Percentiles rank a stretch among this genome's conserved stretches.
Conservation (phyloP, 2,888 invertebrate species). For the Dasysyrphus tricinctus region DNA sequence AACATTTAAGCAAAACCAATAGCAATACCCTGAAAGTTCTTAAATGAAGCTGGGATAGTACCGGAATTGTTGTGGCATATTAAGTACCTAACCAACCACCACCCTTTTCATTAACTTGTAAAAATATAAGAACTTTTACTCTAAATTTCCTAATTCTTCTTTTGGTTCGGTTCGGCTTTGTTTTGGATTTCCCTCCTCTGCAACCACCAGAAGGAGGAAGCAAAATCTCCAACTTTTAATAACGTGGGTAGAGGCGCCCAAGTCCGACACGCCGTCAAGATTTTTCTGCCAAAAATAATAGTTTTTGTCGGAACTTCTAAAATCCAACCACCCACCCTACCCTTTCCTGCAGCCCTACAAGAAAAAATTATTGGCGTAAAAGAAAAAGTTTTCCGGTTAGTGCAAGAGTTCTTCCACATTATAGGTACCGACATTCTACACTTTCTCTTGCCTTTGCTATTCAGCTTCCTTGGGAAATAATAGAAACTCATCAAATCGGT, state of each 20-base stretch:
- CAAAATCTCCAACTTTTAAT: constrained; percentile 29
- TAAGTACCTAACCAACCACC: constrained; percentile 75
- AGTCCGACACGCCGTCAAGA: constrained; percentile 29
- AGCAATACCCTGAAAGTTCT: background rate
- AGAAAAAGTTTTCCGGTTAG: constrained; percentile 66
- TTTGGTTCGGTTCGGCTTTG: constrained; percentile 1
- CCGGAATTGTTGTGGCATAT: constrained; percentile 68
- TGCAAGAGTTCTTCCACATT: constrained; percentile 30
- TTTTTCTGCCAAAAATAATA: constrained; percentile 45
- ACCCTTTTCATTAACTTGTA: constrained; percentile 74
- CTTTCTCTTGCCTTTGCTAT: background rate
- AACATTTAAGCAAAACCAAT: constrained; percentile 1
- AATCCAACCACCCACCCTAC: background rate
- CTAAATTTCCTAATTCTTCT: constrained; percentile 65
- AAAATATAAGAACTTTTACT: constrained; percentile 71
- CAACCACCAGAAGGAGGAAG: background rate
- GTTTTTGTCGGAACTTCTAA: constrained; percentile 22
- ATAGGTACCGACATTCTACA: background rate
- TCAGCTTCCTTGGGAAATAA: constrained; percentile 31
- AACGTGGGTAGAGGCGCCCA: constrained; percentile 17
- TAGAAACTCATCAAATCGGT: constrained; percentile 68
- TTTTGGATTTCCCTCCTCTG: constrained; percentile 10
- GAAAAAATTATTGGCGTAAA: constrained; percentile 41
- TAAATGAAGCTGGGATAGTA: constrained; percentile 6
- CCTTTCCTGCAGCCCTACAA: background rate